Conservation (phyloP, 1,140 invertebrate genomes). For the Hermatobates lingyangjiaoensis region DNA sequence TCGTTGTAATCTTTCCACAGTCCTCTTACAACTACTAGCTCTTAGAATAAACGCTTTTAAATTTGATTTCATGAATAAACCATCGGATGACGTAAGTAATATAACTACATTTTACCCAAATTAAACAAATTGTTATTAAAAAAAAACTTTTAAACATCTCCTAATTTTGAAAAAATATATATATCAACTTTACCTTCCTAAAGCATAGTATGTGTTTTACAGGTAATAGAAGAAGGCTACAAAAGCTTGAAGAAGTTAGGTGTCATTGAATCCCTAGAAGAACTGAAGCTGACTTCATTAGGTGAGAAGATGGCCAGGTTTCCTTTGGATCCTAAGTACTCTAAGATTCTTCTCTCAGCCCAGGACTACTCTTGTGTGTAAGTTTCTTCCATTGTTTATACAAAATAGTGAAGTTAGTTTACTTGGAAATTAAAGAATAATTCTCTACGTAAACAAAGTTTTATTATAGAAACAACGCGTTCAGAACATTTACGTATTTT, state of each 20-base stretch:
- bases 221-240: conserved; percentile 41
- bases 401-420: not conserved
- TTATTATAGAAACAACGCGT: no score
- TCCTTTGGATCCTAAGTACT: conserved; percentile 78
- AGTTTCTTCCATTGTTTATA: conserved; percentile 15
- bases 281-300: conserved; percentile 47
- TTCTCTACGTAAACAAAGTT: not conserved
- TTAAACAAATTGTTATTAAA: not conserved
- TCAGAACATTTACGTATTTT: no score
- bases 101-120: not conserved
- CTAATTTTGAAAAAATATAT: not conserved
- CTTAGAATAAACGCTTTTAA: conserved; percentile 58
- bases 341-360: conserved; percentile 63
- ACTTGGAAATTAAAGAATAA: not conserved
- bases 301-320: conserved; percentile 78
- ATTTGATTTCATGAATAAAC: conserved; percentile 86
- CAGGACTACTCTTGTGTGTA: conserved; percentile 56
- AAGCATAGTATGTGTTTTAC: not conserved
- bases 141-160: not conserved
- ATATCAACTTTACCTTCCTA: not conserved
- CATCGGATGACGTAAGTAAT: conserved; percentile 36
- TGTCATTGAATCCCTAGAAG: conserved; percentile 35
- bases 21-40: conserved; percentile 64
- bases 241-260: conserved; percentile 50
- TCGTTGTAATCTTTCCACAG: conserved; percentile 51